phyloP scores from a whole-genome alignment of 2,888 invertebrate genomes.

The Nymphalis c-album region DNA sequence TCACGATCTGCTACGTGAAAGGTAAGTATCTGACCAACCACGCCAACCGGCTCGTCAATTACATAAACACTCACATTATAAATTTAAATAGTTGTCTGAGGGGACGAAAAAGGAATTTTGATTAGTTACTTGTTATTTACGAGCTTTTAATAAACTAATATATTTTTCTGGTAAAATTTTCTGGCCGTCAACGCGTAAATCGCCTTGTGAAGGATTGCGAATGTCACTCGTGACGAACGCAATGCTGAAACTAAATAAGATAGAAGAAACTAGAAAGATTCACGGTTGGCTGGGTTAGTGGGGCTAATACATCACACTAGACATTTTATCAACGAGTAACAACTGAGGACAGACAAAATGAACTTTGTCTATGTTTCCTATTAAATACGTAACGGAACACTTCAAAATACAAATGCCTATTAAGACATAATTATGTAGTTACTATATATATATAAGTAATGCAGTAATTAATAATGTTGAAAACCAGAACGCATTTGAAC shows the following conservation, averaged over 20 bases:
- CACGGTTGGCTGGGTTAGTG: neutral
- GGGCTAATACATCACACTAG: conserved; percentile 2
- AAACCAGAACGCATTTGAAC: too few species aligned
- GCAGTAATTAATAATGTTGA: too few species aligned
- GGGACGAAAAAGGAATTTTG: too few species aligned
- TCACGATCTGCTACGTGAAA: too few species aligned
- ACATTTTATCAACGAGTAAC: conserved; percentile 6
- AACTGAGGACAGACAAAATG: neutral
- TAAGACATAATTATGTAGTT: too few species aligned
- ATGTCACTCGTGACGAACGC: neutral
- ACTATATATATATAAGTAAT: too few species aligned
- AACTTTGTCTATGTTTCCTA: neutral
- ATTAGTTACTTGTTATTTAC: too few species aligned
- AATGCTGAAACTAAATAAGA: conserved; percentile 2
- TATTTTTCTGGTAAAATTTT: neutral
- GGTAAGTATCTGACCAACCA: too few species aligned
- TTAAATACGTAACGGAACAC: neutral
- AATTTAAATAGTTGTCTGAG: too few species aligned
- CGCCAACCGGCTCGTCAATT: too few species aligned
- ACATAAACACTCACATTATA: too few species aligned
- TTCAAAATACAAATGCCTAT: too few species aligned
- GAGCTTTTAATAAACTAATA: neutral
- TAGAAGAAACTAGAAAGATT: conserved; percentile 4
- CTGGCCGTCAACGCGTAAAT: neutral
- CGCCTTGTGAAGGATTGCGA: conserved; percentile 4